Evolutionary conservation across 2,797 vertebrate species (phyloP), one percentile per base, ranked within the genome.

Genomic region (Mycteria americana): DNA sequence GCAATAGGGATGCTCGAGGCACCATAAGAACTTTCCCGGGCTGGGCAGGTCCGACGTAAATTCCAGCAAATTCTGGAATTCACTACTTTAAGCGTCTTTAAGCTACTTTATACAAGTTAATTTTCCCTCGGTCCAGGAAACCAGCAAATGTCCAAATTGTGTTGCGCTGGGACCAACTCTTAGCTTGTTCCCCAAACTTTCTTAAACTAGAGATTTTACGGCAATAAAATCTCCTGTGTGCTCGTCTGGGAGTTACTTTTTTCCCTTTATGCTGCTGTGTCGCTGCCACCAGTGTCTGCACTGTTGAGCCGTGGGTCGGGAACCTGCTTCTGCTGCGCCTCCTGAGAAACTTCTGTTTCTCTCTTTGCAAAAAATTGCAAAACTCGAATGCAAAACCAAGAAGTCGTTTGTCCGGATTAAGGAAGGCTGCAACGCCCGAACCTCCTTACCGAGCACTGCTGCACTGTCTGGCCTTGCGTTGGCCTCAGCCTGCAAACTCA

Each of bases 241-340:
- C 51, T 30, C 35, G 1, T 25, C 51, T 27, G 43, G 43, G 51
- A 24, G 51, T 39, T 18, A 4, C 53, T 33, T 30, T 17, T 25
- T 62, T 24, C 59, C 72, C 65, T 57, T 5, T 10, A 2, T 4
- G 37, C 23, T 11, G 56, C 13, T 5, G 13, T 5, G 56, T n/a
- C 46, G 18, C 64, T 53, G 64, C 48, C 0, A 2, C 41, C 39
- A 1, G 39, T 0, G 13, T 9, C 27, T 7, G 2, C 7, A 3
- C 21, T 9, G 1, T 9, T 4, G 11, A 41, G 56, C 51, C 2
- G 11, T 5, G 43, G 50, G 65, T 18, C 0, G 1, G 60, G 43
- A 57, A 27, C 21, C 43, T 1, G 4, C n/a, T 72, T 24, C 70
- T 48, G 28, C 76, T 7, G 37, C 2, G 0, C 60, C 33, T 24